A percentile compares a stretch with the other conserved stretches of the same genome.
Evolutionary conservation across 2,113 vertebrate species (phyloP).

Genomic region (Lagopus leucura): DNA sequence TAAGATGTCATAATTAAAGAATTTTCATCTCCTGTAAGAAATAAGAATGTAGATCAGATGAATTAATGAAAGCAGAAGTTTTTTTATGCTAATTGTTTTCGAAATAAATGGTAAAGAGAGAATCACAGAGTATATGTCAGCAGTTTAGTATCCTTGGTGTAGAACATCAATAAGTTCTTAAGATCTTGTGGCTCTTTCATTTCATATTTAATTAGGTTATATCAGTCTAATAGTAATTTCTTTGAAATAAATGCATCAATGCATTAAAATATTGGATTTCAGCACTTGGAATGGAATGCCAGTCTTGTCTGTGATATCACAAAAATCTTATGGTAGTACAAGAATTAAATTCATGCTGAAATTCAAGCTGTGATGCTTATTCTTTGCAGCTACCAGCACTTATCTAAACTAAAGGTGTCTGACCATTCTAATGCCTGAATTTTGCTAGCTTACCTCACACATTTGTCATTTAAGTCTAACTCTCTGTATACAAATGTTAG

Average conservation of each 20-base stretch:
- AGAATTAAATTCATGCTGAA: background rate
- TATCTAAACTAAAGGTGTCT: background rate
- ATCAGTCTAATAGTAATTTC: background rate
- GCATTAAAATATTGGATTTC: background rate
- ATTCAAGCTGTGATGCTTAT: background rate
- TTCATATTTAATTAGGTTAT: background rate
- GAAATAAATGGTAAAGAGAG: background rate
- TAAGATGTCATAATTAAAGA: background rate
- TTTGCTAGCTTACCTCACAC: background rate
- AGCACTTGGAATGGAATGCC: background rate
- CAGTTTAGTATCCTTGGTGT: background rate
- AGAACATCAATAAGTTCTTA: background rate
- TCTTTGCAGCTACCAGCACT: background rate
- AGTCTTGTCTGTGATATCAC: background rate
- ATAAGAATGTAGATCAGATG: background rate
- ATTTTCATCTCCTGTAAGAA: background rate
- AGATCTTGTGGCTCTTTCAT: background rate
- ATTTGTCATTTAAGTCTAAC: rapidly evolving
- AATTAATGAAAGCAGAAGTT: background rate
- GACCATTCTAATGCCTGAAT: background rate
- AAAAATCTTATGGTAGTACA: background rate
- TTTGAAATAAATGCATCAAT: background rate
- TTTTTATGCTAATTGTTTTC: background rate
- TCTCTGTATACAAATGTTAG: background rate
- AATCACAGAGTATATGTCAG: background rate